Evolutionary conservation across 2,113 vertebrate genomes (phyloP), one percentile per base, ranked within the genome.

Genomic region (Chaenogobius annularis): DNA sequence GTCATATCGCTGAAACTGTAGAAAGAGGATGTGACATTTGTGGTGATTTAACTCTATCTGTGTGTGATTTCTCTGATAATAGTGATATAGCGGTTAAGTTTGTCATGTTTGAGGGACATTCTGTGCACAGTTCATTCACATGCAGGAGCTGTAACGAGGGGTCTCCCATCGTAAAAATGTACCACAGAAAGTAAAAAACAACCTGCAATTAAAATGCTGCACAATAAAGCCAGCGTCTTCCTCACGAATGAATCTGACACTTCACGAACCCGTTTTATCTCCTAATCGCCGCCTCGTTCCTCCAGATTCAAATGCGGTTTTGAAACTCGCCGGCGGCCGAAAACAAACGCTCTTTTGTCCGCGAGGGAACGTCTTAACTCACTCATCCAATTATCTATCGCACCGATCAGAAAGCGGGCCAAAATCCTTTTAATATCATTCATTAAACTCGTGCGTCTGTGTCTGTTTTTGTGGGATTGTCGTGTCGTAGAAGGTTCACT

Each of bases 371-470:
- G 20, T 7, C 14, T 31, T 62, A 46, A 74, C 59, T 10, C 19
- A 9, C 17, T 74, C 52, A 70, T 20, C 55, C 62, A 54, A 19
- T 59, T 59, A 66, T 79, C 66, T 23, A 1, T 55, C 14, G 15
- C 19, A 15, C 20, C n/a, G 9, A 62, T 62, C 13, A 26, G 8
- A 50, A 63, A n/a, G 20, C 10, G 31, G 1, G 17, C 0, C 54
- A 12, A 66, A 69, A 69, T 48, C 55, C 26, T 31, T 14, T 14
- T 58, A 52, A 22, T 1, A 58, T 47, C 11, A 44, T 15, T 52
- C 19, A 40, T 73, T 13, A 71, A 54, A 68, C 20, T 23, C 26
- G 56, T 40, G 26, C n/a, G 15, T 46, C 9, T 9, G 17, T 10
- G 10, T 70, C 69, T 31, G 63, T n/a, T 46, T 67, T 66, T 1